Conservation (phyloP, 2,888 invertebrate species). For the Operophtera brumata region DNA sequence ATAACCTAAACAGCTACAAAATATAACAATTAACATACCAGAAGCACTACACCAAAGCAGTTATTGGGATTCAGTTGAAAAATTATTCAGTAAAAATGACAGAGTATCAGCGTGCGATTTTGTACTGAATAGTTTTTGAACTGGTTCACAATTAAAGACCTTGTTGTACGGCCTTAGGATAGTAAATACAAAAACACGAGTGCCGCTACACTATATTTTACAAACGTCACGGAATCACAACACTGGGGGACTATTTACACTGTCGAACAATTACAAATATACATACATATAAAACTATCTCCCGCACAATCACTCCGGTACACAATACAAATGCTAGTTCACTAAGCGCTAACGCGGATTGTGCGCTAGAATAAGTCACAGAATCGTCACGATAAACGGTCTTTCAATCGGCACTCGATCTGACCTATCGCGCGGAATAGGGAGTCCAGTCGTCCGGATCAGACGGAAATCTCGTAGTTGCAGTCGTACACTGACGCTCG, state of each 20-base stretch:
- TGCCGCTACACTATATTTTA: constrained; percentile 31
- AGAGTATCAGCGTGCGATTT: background rate
- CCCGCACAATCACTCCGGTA: constrained; percentile 11
- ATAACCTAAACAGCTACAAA: constrained; percentile 44
- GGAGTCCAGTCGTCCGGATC: constrained; percentile 57
- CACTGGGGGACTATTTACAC: constrained; percentile 71
- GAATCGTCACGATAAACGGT: background rate
- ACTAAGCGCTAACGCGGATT: constrained; percentile 20
- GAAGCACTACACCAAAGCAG: background rate
- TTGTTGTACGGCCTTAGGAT: constrained; percentile 6
- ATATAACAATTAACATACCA: constrained; percentile 31
- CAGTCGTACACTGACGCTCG: constrained; percentile 95
- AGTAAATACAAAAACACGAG: constrained; percentile 31
- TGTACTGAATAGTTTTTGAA: background rate
- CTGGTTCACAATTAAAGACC: background rate
- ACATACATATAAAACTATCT: constrained; percentile 61
- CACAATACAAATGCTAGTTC: constrained; percentile 22
- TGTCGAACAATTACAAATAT: constrained; percentile 60
- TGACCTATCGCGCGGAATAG: background rate
- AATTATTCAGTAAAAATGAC: background rate
- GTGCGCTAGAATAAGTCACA: constrained; percentile 18
- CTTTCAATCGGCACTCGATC: constrained; percentile 2
- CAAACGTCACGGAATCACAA: constrained; percentile 65
- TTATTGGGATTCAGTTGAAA: background rate
- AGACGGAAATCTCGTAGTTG: constrained; percentile 97